Conservation (phyloP, 2,113 vertebrate genomes). For the Lagopus muta region DNA sequence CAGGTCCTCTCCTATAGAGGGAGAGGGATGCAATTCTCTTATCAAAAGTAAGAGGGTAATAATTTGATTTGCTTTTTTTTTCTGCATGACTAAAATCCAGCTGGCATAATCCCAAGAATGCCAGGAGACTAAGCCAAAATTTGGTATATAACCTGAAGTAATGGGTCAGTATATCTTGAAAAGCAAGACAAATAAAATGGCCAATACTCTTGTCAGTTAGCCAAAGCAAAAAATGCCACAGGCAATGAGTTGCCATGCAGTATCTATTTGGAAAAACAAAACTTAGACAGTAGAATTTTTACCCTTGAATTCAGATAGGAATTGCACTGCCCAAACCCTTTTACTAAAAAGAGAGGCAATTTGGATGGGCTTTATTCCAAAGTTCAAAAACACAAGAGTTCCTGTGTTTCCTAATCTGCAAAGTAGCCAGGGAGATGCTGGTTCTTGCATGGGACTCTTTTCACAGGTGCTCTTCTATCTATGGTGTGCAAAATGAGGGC, state of each 20-base stretch:
- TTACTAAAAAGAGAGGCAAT: not conserved
- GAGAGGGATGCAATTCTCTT: not conserved
- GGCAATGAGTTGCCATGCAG: not conserved
- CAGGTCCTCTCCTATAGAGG: not conserved
- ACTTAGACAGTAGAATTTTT: not conserved
- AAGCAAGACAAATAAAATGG: not conserved
- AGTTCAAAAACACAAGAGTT: not conserved
- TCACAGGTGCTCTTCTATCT: not conserved
- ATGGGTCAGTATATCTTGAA: not conserved
- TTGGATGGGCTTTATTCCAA: not conserved
- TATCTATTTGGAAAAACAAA: not conserved
- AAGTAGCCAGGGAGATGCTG: not conserved
- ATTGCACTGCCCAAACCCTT: not conserved
- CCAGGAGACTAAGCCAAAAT: not conserved
- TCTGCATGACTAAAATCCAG: not conserved
- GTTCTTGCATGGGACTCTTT: not conserved
- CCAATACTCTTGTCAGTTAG: not conserved
- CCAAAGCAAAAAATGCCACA: not conserved
- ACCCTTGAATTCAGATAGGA: not conserved
- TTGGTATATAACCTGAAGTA: not conserved
- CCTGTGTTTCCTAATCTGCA: not conserved
- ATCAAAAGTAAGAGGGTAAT: not conserved
- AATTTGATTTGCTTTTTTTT: not conserved
- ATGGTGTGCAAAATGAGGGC: not conserved
- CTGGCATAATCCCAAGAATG: not conserved